Evolutionary conservation across 37 sponge, comb jelly and placozoan genomes (phyloP), one percentile per base, ranked within the genome.

Genomic region (Axinella damicornis): DNA sequence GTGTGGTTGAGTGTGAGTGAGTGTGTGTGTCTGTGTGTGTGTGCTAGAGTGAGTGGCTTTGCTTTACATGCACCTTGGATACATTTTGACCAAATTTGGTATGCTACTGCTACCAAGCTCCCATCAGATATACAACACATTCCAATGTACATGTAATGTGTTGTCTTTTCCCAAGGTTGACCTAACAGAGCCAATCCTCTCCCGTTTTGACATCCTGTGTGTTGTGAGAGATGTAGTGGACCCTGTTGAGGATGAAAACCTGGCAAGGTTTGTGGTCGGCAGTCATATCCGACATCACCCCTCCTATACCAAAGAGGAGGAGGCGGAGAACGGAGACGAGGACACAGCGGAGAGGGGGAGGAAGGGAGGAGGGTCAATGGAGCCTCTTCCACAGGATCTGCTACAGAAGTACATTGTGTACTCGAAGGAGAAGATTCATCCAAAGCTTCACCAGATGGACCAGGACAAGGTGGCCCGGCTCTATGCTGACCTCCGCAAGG

Each of bases 131-230:
- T n/a, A n/a, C n/a, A n/a, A n/a, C n/a, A n/a, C n/a, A n/a, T n/a
- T n/a, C 46, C 9, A 9, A 46, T 46, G 46, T 46, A 46, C 46
- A 9, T 46, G 9, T 46, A 46, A 9, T 46, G 46, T 46, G 4
- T 4, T 46, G 46, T 46, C 46, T 46, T 46, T 11, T 30, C 5
- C 87, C 0, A 71, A 95, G 96, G 95, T 98, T 57, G 96, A 99
- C 76, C 87, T 99, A 0, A 96, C 99, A 38, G 99, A 99, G 81
- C 99, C 99, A 12, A 99, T 99, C 38, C 81, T 99, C 16, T 99
- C 99, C 15, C 83, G 99, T 28, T 99, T 99, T 89, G 99, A 99
- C 83, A 90, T 99, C 31, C 86, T 99, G n/a, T 99, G 99, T 95
- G 97, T 97, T 33, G 97, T 99, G 41, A 87, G 99, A 28, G 99